Percentiles rank a stretch among this genome's conserved stretches.
phyloP scores from a whole-genome alignment of 1,140 invertebrate species.

The Apis dorsata region DNA sequence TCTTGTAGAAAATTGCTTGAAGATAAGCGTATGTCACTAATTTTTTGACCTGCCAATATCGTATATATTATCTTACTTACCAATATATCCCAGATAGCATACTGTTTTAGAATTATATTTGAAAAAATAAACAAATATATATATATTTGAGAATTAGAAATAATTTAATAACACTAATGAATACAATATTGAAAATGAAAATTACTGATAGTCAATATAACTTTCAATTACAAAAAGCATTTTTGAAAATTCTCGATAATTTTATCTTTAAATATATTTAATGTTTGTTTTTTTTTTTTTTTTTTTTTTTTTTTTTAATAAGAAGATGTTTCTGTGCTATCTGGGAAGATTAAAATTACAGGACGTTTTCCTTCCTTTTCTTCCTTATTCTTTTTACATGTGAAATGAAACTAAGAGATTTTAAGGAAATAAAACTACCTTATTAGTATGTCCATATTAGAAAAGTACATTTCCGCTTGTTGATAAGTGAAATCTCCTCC shows the following conservation, averaged over 20 bases:
- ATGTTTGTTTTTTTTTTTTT: too few relatives aligned
- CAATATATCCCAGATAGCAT: neutral
- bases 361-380: slow-evolving; percentile 24
- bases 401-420: neutral
- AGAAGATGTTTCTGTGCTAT: too few relatives aligned
- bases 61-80: slow-evolving; percentile 50
- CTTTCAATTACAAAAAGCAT: too few relatives aligned
- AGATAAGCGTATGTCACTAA: slow-evolving; percentile 62
- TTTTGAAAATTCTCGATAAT: too few relatives aligned
- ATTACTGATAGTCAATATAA: neutral
- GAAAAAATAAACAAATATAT: too few relatives aligned
- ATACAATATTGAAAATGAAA: too few relatives aligned
- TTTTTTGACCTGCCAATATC: slow-evolving; percentile 50
- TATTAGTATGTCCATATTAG: slow-evolving; percentile 94
- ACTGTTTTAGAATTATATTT: too few relatives aligned
- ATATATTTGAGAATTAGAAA: too few relatives aligned
- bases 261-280: too few relatives aligned
- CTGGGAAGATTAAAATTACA: neutral
- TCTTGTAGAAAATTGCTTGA: slow-evolving; percentile 81
- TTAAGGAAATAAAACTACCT: slow-evolving; percentile 79
- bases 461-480: slow-evolving; percentile 90
- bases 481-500: slow-evolving; percentile 96
- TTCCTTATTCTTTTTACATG: neutral
- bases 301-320: too few relatives aligned
- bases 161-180: too few relatives aligned